phyloP scores from a whole-genome alignment of 30 jellyfish, hydroid and myxozoan species.

The Morbakka virulenta region DNA sequence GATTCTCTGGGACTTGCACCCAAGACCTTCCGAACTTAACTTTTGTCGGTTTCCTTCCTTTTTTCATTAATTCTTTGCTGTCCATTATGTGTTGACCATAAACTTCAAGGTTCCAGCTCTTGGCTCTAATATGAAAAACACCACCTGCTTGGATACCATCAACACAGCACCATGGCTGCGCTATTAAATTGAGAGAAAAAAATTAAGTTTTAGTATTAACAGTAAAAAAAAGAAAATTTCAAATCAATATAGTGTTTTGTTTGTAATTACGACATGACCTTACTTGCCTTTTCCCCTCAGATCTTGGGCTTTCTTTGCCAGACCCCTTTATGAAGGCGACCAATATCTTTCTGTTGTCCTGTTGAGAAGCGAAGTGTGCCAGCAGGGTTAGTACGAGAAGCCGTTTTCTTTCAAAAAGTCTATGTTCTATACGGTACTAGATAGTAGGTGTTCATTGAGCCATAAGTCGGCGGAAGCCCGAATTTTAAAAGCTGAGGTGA shows the following conservation, averaged over 20 bases:
- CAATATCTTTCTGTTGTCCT: too few species aligned
- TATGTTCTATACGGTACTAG: too few species aligned
- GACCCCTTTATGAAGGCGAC: too few species aligned
- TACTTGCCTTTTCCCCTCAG: too few species aligned
- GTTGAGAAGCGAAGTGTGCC: too few species aligned
- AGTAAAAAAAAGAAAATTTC: background rate
- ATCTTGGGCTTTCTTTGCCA: background rate
- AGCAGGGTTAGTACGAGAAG: too few species aligned
- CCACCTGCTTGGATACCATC: constrained; percentile 73
- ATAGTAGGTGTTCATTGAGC: too few species aligned
- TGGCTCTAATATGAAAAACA: constrained; percentile 51
- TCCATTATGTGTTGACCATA: constrained; percentile 83
- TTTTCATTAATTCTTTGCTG: background rate
- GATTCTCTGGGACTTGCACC: constrained; percentile 81
- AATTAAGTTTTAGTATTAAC: background rate
- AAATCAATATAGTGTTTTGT: too few species aligned
- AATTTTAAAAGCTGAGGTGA: too few species aligned
- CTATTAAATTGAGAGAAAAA: background rate
- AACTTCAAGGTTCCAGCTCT: constrained; percentile 87
- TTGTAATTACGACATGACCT: too few species aligned
- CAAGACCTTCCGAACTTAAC: constrained; percentile 44
- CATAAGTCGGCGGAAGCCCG: too few species aligned
- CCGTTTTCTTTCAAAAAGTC: too few species aligned
- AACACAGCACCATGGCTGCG: constrained; percentile 54
- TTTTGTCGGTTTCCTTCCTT: constrained; percentile 48